Evolutionary conservation across 1,140 invertebrate species (phyloP).

Genomic region (Anastatus disparis): DNA sequence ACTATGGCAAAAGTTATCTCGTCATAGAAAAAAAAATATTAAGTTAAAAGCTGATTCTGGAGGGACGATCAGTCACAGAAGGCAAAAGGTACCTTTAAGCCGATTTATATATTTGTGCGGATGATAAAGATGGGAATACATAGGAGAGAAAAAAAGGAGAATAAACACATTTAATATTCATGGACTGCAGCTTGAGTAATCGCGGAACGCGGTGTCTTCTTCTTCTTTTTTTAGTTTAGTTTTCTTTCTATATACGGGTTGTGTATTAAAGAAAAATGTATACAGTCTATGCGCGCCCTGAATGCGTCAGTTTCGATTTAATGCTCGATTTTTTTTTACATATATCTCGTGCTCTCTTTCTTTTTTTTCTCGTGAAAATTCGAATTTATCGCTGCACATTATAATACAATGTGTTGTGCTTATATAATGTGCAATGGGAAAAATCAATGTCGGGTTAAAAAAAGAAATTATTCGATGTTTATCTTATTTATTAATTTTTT

Average conservation of each 20-base stretch:
- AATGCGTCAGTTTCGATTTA: conserved; percentile 1
- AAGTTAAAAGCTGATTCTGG: no score
- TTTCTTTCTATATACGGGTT: neutral
- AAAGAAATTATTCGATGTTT: no score
- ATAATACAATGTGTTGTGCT: no score
- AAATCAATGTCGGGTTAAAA: neutral
- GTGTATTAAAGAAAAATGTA: no score
- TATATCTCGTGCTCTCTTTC: neutral
- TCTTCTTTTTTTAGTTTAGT: conserved; percentile 15
- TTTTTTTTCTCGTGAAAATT: conserved; percentile 3
- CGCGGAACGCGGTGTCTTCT: neutral
- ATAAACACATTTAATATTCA: conserved; percentile 41
- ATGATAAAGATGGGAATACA: neutral
- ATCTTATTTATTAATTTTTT: no score
- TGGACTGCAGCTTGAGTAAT: conserved; percentile 25
- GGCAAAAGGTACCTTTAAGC: conserved; percentile 23
- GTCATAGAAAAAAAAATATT: no score
- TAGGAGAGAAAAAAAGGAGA: no score
- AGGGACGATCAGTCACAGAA: no score
- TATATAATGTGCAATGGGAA: neutral
- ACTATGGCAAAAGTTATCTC: conserved; percentile 4
- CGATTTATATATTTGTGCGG: conserved; percentile 16
- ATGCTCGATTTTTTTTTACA: conserved; percentile 18
- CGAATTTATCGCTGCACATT: neutral
- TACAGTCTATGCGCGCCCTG: no score